Evolutionary conservation across 2,113 vertebrate genomes (phyloP), one percentile per base, ranked within the genome.

Genomic region (Polyodon spathula): DNA sequence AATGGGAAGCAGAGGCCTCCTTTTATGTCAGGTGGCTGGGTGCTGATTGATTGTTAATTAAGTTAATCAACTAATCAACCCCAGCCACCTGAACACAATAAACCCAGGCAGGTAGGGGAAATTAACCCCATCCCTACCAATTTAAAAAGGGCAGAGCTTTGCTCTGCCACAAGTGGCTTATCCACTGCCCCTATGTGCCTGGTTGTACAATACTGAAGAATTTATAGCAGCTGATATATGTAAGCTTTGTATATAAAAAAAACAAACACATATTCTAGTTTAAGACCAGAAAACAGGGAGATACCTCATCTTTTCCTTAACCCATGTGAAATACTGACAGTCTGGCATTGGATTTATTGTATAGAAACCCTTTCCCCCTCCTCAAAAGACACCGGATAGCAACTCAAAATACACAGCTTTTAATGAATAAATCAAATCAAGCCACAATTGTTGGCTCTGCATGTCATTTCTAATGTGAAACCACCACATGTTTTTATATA

Each of bases 201-300:
- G 48, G 56, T 71, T 67, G 72, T 56, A 57, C 68, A 78, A 76
- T 72, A 75, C 75, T 78, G 71, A 81, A 76, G 72, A 73, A 66
- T 77, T 67, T 73, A 72, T 83, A 85, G 84, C 86, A 86, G 83
- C 84, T 79, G 71, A 76, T 66, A 81, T 71, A 75, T 46, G 53
- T 76, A 68, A 66, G 66, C 70, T 68, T 76, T 46, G 59, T 57
- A 63, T 70, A 27, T 75, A 61, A 55, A 59, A 54, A 2, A 50
- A 27, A 27, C 27, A 27, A 27, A 27, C 27, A 27, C 27, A 27
- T 27, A 3, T 27, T 50, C 5, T 50, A 50, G 48, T 50, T 50
- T 12, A 4, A 50, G 48, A 50, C 10, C 15, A 50, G 12, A 50
- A 50, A 50, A 50, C 48, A n/a, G 15, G 48, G 12, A 10, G 48